These are phyloP conservation scores for Eurois occulta DNA, from an alignment of 2,888 invertebrate species.

Conservation along the genomic window DNA sequence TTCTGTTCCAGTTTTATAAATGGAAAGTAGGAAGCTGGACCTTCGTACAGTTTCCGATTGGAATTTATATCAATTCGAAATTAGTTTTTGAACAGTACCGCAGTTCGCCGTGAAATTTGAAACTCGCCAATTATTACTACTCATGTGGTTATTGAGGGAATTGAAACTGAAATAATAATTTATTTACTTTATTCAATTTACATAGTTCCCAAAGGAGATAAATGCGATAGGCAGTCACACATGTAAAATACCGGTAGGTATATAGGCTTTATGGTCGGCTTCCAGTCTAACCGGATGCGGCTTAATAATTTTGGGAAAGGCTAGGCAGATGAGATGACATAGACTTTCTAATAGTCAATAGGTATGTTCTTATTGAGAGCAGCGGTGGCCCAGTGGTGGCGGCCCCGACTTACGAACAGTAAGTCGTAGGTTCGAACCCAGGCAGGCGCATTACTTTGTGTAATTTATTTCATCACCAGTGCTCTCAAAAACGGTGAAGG, in stretches of 20 bases:
- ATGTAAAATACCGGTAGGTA: neutral
- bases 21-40: slow-evolving; percentile 25
- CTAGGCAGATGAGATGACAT: neutral
- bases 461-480: too few relatives aligned
- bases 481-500: too few relatives aligned
- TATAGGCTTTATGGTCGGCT: neutral
- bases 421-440: too few relatives aligned
- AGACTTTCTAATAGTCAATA: neutral
- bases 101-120: slow-evolving; percentile 30
- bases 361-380: neutral
- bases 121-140: slow-evolving; percentile 19
- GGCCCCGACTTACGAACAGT: too few relatives aligned
- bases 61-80: slow-evolving; percentile 50
- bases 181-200: neutral
- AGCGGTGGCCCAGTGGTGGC: too few relatives aligned
- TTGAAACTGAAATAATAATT: slow-evolving; percentile 20
- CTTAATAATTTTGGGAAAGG: neutral
- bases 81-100: slow-evolving; percentile 30
- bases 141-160: slow-evolving; percentile 7
- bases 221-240: neutral
- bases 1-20: slow-evolving; percentile 30
- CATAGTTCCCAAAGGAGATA: neutral
- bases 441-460: too few relatives aligned
- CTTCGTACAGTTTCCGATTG: slow-evolving; percentile 24
- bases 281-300: neutral